A percentile compares a stretch with the other conserved stretches of the same genome.
Conservation (phyloP, 1,140 invertebrate species). For the Phortica variegata region DNA sequence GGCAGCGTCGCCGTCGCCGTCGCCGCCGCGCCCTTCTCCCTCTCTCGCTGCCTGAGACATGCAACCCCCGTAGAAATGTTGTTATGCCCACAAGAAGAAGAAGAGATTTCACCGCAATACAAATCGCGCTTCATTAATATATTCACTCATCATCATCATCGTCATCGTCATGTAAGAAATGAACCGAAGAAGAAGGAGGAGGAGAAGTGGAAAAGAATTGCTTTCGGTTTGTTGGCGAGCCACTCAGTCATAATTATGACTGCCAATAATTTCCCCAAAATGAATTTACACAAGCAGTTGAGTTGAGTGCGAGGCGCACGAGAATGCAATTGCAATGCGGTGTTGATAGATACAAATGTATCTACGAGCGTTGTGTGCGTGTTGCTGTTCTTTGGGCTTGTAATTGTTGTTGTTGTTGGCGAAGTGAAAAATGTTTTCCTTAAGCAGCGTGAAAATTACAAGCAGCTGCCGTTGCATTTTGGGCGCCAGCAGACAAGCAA, state of each 20-base stretch:
- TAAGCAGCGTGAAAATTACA: conserved; percentile 45
- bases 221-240: conserved; percentile 2
- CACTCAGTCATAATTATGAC: conserved; percentile 27
- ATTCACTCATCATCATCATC: conserved; percentile 48
- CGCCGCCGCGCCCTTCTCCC: too few species aligned
- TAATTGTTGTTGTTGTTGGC: conserved; percentile 6
- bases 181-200: too few species aligned
- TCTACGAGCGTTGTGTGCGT: background rate
- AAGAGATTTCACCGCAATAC: conserved; percentile 17
- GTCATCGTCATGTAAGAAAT: too few species aligned
- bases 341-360: conserved; percentile 47
- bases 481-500: conserved; percentile 1
- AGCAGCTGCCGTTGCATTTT: conserved; percentile 28
- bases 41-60: too few species aligned
- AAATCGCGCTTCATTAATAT: conserved; percentile 53
- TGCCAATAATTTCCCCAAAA: conserved; percentile 4
- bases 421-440: conserved; percentile 38
- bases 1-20: too few species aligned
- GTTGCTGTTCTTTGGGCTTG: background rate
- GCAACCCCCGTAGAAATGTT: too few species aligned
- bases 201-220: conserved; percentile 40
- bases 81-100: too few species aligned
- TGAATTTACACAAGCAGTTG: background rate
- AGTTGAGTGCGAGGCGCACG: background rate
- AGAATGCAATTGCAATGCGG: conserved; percentile 42